Evolutionary conservation across 1,140 invertebrate genomes (phyloP), one percentile per base, ranked within the genome.

Genomic region (Neodiprion fabricii): DNA sequence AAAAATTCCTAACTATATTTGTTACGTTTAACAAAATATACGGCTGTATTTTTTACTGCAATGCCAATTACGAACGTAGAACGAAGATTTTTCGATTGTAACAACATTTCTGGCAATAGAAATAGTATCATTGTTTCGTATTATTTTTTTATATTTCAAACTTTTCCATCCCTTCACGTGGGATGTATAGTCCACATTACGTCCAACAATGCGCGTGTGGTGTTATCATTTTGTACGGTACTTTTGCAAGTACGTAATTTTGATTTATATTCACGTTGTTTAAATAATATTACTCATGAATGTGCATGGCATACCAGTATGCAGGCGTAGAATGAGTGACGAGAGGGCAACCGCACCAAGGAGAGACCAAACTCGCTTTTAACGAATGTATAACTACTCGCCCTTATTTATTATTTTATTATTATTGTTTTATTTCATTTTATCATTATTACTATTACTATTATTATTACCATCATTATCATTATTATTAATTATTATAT

Each of bases 341-440:
- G 9, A 14, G 11, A 79, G 80, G 28, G 77, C 78, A 73, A 84
- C 82, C 71, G 81, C 83, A 86, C 85, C 85, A 86, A 86, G 84
- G 84, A 86, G 77, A 85, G 84, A 86, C 85, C 85, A 86, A 86
- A 86, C 83, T 85, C 82, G 81, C 82, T 82, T 83, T 75, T 82
- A 80, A 80, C 79, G 77, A 77, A 77, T 81, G 76, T 72, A 69
- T 69, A 78, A 72, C 75, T 78, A 77, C 71, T 78, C 75, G 76
- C 76, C 82, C 79, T 77, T 85, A 83, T 84, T 85, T 83, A 84
- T 83, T 84, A 82, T 80, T 78, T 80, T 83, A 79, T 79, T 79
- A 78, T 14, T 65, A 3, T 17, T 65, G 17, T 65, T 65, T 14
- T 14, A 14, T 14, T 14, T 14, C 12, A 14, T 65, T 14, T 65